Percentiles rank a stretch among this genome's conserved stretches.
Conservation (phyloP, 1,140 invertebrate genomes). For the silkworm (Bombyx mori) region ASM3026992v2 NC_085130.1:2856001-2856500, state of each 20-base stretch:
- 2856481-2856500: too few relatives aligned
- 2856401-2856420: constrained; percentile 73
- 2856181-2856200: constrained; percentile 60
- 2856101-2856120: constrained; percentile 59
- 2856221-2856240: constrained; percentile 75
- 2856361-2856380: constrained; percentile 60
- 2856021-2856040: constrained; percentile 40
- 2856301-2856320: constrained; percentile 70
- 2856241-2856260: constrained; percentile 76
- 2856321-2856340: constrained; percentile 73
- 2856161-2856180: constrained; percentile 53
- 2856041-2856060: constrained; percentile 56
- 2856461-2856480: too few relatives aligned
- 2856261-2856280: constrained; percentile 76
- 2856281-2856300: constrained; percentile 65
- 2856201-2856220: constrained; percentile 69
- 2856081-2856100: constrained; percentile 59
- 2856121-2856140: constrained; percentile 59
- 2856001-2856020: constrained; percentile 50
- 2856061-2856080: constrained; percentile 55
- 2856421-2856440: constrained; percentile 70
- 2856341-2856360: constrained; percentile 67
- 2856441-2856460: constrained; percentile 6
- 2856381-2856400: constrained; percentile 73
- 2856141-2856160: constrained; percentile 57